Base-by-base conservation (phyloP, 2,797 vertebrate genomes). In the Sebastes steindachneri region DNA sequence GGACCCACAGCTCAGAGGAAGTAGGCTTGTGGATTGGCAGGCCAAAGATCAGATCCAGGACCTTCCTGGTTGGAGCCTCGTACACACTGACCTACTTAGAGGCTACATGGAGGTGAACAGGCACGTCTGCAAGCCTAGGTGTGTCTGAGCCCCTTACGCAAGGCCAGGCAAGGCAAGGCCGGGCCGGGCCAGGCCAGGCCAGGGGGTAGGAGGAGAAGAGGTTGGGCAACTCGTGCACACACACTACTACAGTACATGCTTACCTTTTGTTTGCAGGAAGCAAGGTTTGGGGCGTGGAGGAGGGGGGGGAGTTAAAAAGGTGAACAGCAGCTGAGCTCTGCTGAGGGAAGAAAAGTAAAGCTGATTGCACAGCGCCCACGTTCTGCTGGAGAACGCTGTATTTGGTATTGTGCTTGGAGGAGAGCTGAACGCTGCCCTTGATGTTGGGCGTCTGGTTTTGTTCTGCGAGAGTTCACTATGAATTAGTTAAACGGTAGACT, bases 401-500 rank as follows among this genome's bases (percentile, higher is more conserved):
- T 91, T 93, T 90, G 92, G 84, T 86, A 89, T 88, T 89, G 91
- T 84, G 90, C 92, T 53, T 93, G 88, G 88, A 93, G 89, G 93
- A 93, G 89, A 86, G 89, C 83, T 91, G 90, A 92, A 88, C 73
- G 83, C 84, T 86, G 89, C 90, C 94, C 92, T 95, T 94, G 92
- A 95, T 95, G 94, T 94, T 81, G 91, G 90, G 86, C 77, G 88
- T 92, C 90, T 93, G 91, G 87, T 94, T 94, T 94, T 93, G 94
- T 94, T 94, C 91, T 88, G 89, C 58, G 76, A 92, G 91, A 90
- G 90, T 94, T 94, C 92, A 90, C 91, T 88, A 91, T 94, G 93
- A 94, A 95, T 95, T 94, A 93, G 93, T 94, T 95, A 93, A 95
- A 94, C 80, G 90, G 83, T 82, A 91, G 90, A 91, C 91, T 92